Percentiles rank a stretch among this genome's conserved stretches.
Conservation (phyloP, 1,140 invertebrate species). For the Leptonema lineaticorne region DNA sequence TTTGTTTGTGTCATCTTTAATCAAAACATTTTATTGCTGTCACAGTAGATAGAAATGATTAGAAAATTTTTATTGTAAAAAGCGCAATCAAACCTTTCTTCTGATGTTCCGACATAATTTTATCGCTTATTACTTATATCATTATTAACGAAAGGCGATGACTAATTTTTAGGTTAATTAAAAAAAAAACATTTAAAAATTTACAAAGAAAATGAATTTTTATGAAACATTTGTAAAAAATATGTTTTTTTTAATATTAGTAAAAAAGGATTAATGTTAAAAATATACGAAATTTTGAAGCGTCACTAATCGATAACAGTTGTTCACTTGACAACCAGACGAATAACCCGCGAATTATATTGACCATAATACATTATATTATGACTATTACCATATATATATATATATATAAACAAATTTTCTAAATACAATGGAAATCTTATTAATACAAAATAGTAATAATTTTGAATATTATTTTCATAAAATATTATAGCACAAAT, state of each 20-base stretch:
- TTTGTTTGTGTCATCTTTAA: not conserved
- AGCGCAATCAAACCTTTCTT: not conserved
- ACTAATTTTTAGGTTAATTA: not conserved
- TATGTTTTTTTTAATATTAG: not conserved
- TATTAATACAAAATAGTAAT: too few relatives aligned
- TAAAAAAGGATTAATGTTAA: too few relatives aligned
- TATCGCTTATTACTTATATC: not conserved
- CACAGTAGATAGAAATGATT: not conserved
- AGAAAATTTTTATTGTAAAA: not conserved
- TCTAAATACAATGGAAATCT: too few relatives aligned
- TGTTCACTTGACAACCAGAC: not conserved
- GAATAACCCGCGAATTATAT: not conserved
- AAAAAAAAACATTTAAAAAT: not conserved
- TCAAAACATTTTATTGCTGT: not conserved
- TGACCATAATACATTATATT: too few relatives aligned
- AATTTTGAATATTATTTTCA: too few relatives aligned
- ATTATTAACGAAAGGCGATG: not conserved
- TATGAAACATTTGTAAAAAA: not conserved
- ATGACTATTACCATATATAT: too few relatives aligned
- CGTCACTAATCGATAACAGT: not conserved
- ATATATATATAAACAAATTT: too few relatives aligned
- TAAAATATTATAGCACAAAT: too few relatives aligned
- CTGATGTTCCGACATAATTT: not conserved
- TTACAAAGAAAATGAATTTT: not conserved
- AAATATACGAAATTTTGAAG: too few relatives aligned